Percentiles rank a stretch among this genome's conserved stretches.
Conservation (phyloP, 2,888 invertebrate genomes). For the Phalangium opilio region DNA sequence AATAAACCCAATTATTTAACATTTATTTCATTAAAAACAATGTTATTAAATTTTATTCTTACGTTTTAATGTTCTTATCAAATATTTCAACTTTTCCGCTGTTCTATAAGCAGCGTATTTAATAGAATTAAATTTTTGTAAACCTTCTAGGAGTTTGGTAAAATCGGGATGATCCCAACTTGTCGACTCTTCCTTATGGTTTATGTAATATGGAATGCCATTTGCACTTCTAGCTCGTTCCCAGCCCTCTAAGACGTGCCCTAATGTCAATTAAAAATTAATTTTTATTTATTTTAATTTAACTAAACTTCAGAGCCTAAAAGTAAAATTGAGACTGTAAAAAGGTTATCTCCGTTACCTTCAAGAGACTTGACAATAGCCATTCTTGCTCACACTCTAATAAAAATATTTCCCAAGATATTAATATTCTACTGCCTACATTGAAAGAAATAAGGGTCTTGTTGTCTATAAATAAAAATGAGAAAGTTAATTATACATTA, state of each 20-base stretch:
- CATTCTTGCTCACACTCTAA: too few species aligned
- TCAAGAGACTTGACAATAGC: too few species aligned
- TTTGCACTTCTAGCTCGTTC: neutral
- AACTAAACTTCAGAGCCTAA: too few species aligned
- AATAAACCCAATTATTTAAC: neutral
- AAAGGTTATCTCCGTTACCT: too few species aligned
- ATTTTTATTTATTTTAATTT: too few species aligned
- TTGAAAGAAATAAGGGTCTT: too few species aligned
- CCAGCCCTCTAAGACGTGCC: neutral
- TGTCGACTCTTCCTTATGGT: neutral
- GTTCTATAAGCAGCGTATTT: conserved; percentile 60
- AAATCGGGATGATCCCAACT: neutral
- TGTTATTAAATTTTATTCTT: conserved; percentile 26
- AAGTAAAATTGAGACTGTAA: too few species aligned
- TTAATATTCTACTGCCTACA: too few species aligned
- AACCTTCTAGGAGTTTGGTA: conserved; percentile 13
- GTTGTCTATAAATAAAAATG: too few species aligned
- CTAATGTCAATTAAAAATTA: neutral
- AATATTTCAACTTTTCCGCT: conserved; percentile 50
- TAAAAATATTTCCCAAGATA: too few species aligned
- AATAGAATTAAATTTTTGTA: conserved; percentile 39
- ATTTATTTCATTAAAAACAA: neutral
- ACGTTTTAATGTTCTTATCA: conserved; percentile 51
- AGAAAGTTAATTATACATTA: too few species aligned
- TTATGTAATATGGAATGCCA: neutral